Percentiles rank a stretch among this genome's conserved stretches.
Conservation (phyloP, 2,888 invertebrate species). For the Cyclophora albipunctata region DNA sequence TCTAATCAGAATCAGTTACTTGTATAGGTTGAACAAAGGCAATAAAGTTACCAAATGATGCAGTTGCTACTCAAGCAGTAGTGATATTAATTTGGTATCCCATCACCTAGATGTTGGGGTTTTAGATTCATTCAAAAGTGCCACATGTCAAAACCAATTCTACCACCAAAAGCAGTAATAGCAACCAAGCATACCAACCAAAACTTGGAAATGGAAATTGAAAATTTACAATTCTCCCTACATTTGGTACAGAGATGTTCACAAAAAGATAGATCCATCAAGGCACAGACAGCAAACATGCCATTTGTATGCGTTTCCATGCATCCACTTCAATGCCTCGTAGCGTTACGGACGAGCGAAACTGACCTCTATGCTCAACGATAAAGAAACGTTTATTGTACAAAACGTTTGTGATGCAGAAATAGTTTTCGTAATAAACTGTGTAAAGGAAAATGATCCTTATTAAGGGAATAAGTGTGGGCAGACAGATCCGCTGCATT, state of each 20-base stretch:
- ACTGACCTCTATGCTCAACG: conserved; percentile 18
- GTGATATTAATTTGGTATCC: too few relatives aligned
- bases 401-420: conserved; percentile 5
- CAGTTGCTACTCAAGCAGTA: too few relatives aligned
- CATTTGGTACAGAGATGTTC: conserved; percentile 11
- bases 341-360: conserved; percentile 15
- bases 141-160: too few relatives aligned
- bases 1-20: too few relatives aligned
- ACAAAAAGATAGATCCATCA: conserved; percentile 29
- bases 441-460: conserved; percentile 8
- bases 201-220: conserved; percentile 4
- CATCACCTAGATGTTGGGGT: too few relatives aligned
- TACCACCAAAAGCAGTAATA: too few relatives aligned
- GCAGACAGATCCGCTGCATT: background rate
- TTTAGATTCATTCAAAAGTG: too few relatives aligned
- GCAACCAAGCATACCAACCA: too few relatives aligned
- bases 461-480: conserved; percentile 1
- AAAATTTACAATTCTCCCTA: conserved; percentile 8
- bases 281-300: conserved; percentile 39
- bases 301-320: conserved; percentile 40
- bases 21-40: too few relatives aligned
- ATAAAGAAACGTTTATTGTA: conserved; percentile 12
- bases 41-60: too few relatives aligned
- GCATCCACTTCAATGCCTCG: conserved; percentile 25
- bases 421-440: conserved; percentile 3